Evolutionary conservation across 2,797 vertebrate species (phyloP).

Genomic region (Tragopan temminckii): DNA sequence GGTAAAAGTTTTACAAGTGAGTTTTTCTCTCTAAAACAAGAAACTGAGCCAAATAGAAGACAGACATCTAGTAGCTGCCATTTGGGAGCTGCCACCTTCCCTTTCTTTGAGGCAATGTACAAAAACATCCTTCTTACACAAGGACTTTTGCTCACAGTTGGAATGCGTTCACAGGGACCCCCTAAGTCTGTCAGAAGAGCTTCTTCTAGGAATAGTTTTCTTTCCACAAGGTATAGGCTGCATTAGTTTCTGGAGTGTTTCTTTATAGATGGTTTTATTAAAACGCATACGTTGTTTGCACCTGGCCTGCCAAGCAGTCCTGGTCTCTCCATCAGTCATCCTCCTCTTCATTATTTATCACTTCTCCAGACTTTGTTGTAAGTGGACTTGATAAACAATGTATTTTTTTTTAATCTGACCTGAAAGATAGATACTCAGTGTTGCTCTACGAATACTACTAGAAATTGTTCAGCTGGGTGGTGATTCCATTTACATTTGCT

Average conservation of each 20-base stretch:
- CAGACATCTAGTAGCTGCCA: neutral
- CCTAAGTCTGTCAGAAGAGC: neutral
- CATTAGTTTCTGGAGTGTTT: neutral
- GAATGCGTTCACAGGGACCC: neutral
- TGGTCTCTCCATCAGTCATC: conserved; percentile 9
- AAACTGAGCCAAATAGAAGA: neutral
- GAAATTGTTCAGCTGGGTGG: neutral
- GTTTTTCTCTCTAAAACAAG: neutral
- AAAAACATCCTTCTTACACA: neutral
- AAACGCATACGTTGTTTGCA: neutral
- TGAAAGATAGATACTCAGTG: neutral
- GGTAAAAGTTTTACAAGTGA: neutral
- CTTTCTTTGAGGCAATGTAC: neutral
- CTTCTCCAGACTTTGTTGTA: neutral
- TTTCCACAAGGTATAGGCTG: neutral
- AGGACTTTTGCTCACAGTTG: neutral
- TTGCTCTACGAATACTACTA: neutral
- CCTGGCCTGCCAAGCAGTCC: neutral
- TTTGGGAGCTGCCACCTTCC: neutral
- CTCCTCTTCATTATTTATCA: conserved; percentile 7
- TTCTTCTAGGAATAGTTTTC: neutral
- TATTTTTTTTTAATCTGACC: neutral
- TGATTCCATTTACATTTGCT: conserved; percentile 7
- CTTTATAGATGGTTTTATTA: neutral
- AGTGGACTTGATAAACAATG: neutral